These are phyloP conservation scores for Philopedon plagiatum DNA, from an alignment of 2,888 invertebrate genomes.

Conservation along the genomic window DNA sequence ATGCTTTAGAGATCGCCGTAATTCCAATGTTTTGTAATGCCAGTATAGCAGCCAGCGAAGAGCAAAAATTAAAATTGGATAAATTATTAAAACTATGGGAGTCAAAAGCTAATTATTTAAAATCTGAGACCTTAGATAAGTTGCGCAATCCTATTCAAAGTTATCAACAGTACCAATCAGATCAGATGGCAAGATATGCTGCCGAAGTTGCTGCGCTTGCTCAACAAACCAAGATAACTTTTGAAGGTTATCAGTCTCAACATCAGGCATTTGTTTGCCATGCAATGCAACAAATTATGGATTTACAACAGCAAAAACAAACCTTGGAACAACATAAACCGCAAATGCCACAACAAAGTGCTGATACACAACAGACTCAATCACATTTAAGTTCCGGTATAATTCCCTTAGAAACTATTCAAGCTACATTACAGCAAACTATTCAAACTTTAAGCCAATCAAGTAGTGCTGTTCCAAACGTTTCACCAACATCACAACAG, in stretches of 20 bases:
- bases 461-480: slow-evolving; percentile 29
- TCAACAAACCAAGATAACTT: slow-evolving; percentile 85
- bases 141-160: slow-evolving; percentile 89
- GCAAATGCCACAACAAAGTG: slow-evolving; percentile 16
- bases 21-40: slow-evolving; percentile 99
- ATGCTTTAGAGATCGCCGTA: slow-evolving; percentile 89
- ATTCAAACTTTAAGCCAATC: slow-evolving; percentile 58
- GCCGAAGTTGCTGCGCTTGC: slow-evolving; percentile 80
- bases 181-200: slow-evolving; percentile 85
- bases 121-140: slow-evolving; percentile 85
- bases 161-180: slow-evolving; percentile 91
- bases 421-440: slow-evolving; percentile 61
- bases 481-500: slow-evolving; percentile 37
- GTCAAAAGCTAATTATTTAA: slow-evolving; percentile 93
- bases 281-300: slow-evolving; percentile 90
- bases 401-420: slow-evolving; percentile 62
- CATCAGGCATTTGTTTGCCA: slow-evolving; percentile 96
- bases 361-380: slow-evolving; percentile 42
- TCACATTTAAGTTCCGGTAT: slow-evolving; percentile 51
- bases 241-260: slow-evolving; percentile 82
- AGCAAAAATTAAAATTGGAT: slow-evolving; percentile 91
- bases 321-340: slow-evolving; percentile 69
- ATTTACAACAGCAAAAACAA: slow-evolving; percentile 81
- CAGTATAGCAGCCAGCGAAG: slow-evolving; percentile 86
- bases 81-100: slow-evolving; percentile 97